These are phyloP conservation scores for Mormyrus hasselquistii DNA, from an alignment of 2,797 vertebrate genomes.

Conservation along the genomic window DNA sequence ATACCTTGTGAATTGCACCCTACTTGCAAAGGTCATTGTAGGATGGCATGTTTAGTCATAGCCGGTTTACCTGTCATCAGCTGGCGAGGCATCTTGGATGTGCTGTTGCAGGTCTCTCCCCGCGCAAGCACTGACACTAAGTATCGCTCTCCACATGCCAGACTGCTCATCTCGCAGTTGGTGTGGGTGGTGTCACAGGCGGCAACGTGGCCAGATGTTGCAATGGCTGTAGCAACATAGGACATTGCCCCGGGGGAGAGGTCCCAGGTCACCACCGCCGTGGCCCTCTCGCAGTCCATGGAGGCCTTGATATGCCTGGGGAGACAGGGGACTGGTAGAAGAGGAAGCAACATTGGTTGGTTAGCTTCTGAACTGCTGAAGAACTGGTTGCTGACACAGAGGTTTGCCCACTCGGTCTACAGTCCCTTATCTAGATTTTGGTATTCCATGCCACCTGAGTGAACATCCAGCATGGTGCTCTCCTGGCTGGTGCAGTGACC, in stretches of 20 bases:
- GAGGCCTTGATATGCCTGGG: constrained; percentile 41
- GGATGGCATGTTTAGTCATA: background rate
- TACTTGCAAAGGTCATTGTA: background rate
- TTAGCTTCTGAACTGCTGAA: background rate
- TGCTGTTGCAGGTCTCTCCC: constrained; percentile 53
- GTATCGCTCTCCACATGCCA: constrained; percentile 61
- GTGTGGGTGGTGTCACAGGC: constrained; percentile 45
- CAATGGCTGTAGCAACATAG: constrained; percentile 44
- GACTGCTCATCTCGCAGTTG: constrained; percentile 46
- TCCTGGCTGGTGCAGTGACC: constrained; percentile 56
- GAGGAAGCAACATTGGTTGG: background rate
- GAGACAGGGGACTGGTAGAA: constrained; percentile 55
- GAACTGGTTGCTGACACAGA: background rate
- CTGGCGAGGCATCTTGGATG: constrained; percentile 38
- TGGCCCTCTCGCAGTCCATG: constrained; percentile 48
- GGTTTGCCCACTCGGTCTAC: background rate
- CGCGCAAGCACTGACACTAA: constrained; percentile 46
- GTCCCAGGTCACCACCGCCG: constrained; percentile 52
- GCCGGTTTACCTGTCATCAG: constrained; percentile 58
- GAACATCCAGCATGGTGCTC: constrained; percentile 29
- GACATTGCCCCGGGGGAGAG: constrained; percentile 47
- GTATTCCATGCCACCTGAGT: constrained; percentile 49
- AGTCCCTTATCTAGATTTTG: background rate
- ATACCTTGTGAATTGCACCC: background rate
- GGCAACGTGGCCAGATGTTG: constrained; percentile 30